These are phyloP conservation scores for Cebidichthys violaceus DNA, from an alignment of 2,113 vertebrate species.

Conservation along the genomic window DNA sequence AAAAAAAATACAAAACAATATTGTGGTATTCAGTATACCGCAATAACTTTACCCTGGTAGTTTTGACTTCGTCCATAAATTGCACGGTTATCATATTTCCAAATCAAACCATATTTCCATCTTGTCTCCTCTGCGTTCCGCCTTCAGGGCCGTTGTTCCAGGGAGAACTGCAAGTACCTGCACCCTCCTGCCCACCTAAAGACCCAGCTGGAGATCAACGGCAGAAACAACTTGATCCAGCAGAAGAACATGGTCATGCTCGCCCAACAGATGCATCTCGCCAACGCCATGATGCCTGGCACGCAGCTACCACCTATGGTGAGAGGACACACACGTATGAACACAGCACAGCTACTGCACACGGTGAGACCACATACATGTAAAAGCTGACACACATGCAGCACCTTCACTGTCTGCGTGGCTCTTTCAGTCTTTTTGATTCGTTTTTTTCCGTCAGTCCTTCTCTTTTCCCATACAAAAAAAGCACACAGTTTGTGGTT, in stretches of 20 bases:
- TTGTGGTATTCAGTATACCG: not conserved
- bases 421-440: not conserved
- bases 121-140: not conserved
- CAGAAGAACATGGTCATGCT: constrained; percentile 99
- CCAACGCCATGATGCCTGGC: constrained; percentile 98
- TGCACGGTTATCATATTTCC: not conserved
- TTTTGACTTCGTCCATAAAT: not conserved
- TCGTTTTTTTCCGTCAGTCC: not conserved
- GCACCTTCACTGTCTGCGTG: constrained; percentile 23
- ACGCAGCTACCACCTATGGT: constrained; percentile 94
- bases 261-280: constrained; percentile 98
- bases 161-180: constrained; percentile 99
- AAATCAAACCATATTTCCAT: not conserved
- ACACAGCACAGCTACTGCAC: constrained; percentile 59
- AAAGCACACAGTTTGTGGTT: not conserved
- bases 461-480: not conserved
- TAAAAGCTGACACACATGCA: constrained; percentile 33
- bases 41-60: not conserved
- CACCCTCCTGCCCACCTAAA: constrained; percentile 98
- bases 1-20: not conserved
- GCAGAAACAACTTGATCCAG: constrained; percentile 99
- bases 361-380: constrained; percentile 62
- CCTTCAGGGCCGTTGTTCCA: constrained; percentile 94
- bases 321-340: constrained; percentile 75
- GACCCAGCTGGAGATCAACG: constrained; percentile 98